A percentile compares a stretch with the other conserved stretches of the same genome.
These are phyloP conservation scores for Trachurus trachurus DNA, from an alignment of 2,797 vertebrate genomes.

Conservation along the genomic window DNA sequence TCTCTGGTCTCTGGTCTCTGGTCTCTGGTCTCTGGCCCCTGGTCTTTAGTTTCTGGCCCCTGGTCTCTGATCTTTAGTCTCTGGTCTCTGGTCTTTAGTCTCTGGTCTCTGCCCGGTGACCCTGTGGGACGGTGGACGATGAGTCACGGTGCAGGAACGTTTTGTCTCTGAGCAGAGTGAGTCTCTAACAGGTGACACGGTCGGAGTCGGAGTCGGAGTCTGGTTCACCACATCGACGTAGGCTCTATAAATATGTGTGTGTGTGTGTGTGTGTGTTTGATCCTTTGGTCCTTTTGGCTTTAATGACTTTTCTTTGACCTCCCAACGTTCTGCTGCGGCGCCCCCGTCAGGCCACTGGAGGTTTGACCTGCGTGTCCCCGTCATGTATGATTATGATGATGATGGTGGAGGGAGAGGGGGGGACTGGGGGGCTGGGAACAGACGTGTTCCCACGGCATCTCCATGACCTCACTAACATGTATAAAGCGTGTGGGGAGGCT, in stretches of 20 bases:
- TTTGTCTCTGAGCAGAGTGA: constrained; percentile 55
- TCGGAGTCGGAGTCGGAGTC: constrained; percentile 41
- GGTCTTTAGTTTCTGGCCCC: too few relatives aligned
- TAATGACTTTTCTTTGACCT: neutral
- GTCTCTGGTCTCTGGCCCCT: too few relatives aligned
- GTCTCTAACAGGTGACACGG: constrained; percentile 47
- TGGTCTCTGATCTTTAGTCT: too few relatives aligned
- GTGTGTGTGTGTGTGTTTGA: neutral
- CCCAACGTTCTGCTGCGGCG: neutral
- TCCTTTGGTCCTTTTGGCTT: neutral
- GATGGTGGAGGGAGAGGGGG: neutral
- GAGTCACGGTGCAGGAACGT: constrained; percentile 62
- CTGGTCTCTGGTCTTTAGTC: too few relatives aligned
- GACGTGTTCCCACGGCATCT: constrained; percentile 32
- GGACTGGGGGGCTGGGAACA: constrained; percentile 20
- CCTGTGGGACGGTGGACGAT: constrained; percentile 14
- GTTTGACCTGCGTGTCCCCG: neutral
- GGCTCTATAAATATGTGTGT: constrained; percentile 24
- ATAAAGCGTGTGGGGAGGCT: neutral
- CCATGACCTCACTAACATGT: constrained; percentile 34
- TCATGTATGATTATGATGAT: too few relatives aligned
- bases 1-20: too few relatives aligned
- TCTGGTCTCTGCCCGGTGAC: constrained; percentile 22
- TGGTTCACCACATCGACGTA: constrained; percentile 28
- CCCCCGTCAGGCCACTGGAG: neutral